phyloP scores from a whole-genome alignment of 2,888 invertebrate species.

The Cantharis lateralis region DNA sequence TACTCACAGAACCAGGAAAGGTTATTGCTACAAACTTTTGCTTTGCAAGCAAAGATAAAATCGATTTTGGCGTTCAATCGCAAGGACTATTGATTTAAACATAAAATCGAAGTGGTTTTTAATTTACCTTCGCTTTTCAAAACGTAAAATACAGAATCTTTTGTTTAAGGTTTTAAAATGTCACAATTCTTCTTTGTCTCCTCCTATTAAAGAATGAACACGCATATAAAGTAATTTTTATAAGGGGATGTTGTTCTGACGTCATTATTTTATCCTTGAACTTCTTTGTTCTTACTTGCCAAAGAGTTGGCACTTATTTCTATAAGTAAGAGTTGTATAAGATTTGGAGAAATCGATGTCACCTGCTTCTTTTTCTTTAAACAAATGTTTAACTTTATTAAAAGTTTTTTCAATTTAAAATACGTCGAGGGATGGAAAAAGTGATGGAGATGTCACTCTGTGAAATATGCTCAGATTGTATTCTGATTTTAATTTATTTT shows the following conservation, averaged over 20 bases:
- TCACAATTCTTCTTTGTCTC: background rate
- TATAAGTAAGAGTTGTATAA: background rate
- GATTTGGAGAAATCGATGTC: background rate
- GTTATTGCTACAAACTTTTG: background rate
- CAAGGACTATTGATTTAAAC: background rate
- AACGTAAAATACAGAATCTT: no score
- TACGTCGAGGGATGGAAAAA: background rate
- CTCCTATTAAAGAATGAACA: background rate
- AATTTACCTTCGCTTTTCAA: background rate
- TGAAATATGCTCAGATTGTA: background rate
- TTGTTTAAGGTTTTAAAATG: background rate
- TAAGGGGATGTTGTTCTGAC: background rate
- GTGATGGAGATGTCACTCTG: background rate
- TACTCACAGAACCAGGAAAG: background rate
- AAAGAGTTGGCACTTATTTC: background rate
- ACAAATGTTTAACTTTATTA: background rate
- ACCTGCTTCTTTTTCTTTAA: background rate
- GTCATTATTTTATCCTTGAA: background rate
- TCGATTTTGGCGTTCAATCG: background rate
- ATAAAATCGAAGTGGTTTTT: background rate
- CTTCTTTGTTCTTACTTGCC: background rate
- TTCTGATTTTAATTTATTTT: background rate
- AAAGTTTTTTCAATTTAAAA: background rate
- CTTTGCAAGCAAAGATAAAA: background rate
- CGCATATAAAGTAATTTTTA: background rate